These are phyloP conservation scores for Aquatica leii DNA, from an alignment of 2,888 invertebrate genomes.

Conservation along the genomic window DNA sequence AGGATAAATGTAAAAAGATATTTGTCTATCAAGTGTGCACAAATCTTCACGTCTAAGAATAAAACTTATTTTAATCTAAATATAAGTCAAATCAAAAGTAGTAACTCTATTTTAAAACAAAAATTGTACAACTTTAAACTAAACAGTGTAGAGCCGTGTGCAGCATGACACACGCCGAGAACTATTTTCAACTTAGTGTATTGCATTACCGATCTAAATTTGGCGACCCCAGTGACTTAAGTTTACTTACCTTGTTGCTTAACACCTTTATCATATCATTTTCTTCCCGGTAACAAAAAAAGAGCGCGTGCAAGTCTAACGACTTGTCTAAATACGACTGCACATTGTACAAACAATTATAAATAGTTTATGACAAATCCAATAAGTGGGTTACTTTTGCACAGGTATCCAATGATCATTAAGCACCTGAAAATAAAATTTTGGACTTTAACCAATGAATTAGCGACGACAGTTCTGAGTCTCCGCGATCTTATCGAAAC, in stretches of 20 bases:
- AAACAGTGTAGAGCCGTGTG: conserved; percentile 61
- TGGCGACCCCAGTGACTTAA: conserved; percentile 54
- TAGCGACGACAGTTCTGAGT: background rate
- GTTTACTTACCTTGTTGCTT: conserved; percentile 47
- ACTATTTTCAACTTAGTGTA: conserved; percentile 67
- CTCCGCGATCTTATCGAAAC: background rate
- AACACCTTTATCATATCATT: conserved; percentile 1
- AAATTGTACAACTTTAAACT: conserved; percentile 8
- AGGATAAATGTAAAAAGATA: too few relatives aligned
- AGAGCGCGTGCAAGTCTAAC: too few relatives aligned
- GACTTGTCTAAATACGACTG: too few relatives aligned
- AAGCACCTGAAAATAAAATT: conserved; percentile 1
- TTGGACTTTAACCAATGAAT: background rate
- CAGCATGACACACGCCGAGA: conserved; percentile 62
- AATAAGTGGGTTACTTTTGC: background rate
- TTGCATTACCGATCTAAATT: conserved; percentile 69
- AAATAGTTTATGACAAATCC: too few relatives aligned
- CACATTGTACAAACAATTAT: too few relatives aligned
- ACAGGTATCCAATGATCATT: background rate
- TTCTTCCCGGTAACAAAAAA: background rate
- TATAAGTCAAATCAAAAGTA: conserved; percentile 8
- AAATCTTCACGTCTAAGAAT: background rate
- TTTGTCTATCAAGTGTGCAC: too few relatives aligned
- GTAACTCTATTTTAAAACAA: conserved; percentile 16
- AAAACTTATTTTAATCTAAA: conserved; percentile 13